These are phyloP conservation scores for Chloebia gouldiae DNA, from an alignment of 2,113 vertebrate species.

Conservation along the genomic window DNA sequence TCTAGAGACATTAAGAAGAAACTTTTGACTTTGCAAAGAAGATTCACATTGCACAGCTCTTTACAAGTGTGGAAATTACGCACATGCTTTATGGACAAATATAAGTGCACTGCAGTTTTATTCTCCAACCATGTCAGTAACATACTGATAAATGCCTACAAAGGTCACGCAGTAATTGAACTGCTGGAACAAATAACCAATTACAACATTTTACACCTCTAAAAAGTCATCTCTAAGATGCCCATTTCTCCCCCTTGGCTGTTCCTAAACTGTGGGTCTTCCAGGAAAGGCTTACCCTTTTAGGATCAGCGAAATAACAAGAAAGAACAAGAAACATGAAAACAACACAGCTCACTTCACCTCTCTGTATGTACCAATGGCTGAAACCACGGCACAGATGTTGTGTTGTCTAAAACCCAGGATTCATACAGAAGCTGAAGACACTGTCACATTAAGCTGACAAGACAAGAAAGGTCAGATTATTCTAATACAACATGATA, in stretches of 20 bases:
- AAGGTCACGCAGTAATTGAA: background rate
- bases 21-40: background rate
- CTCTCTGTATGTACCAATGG: background rate
- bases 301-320: background rate
- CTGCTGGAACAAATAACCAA: background rate
- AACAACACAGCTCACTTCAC: background rate
- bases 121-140: background rate
- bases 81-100: background rate
- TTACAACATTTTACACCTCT: background rate
- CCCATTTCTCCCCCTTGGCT: accelerated
- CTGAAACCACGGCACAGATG: background rate
- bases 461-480: background rate
- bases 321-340: background rate
- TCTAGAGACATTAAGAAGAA: background rate
- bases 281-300: background rate
- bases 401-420: background rate
- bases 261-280: background rate
- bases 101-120: background rate
- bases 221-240: background rate
- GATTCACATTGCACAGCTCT: background rate
- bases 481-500: background rate
- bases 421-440: background rate
- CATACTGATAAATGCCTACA: background rate
- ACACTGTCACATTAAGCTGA: background rate
- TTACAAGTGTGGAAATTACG: background rate